Conservation (phyloP, 2,113 vertebrate species). For the Laterallus jamaicensis region DNA sequence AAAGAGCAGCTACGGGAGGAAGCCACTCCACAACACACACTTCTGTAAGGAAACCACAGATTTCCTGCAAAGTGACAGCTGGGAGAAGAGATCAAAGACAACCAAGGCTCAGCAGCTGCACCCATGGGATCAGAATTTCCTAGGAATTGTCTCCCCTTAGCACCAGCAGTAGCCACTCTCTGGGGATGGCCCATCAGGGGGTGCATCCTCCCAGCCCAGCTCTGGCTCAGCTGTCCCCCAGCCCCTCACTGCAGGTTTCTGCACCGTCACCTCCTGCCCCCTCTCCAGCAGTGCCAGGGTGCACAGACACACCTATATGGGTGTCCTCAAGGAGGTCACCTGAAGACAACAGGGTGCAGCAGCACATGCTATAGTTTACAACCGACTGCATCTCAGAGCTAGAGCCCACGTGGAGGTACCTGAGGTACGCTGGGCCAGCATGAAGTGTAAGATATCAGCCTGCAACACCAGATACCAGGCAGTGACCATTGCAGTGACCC, state of each 20-base stretch:
- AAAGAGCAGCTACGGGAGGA: not conserved
- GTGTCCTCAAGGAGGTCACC: not conserved
- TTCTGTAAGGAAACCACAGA: not conserved
- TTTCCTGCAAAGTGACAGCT: slow-evolving; percentile 4
- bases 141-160: rapidly evolving
- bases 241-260: not conserved
- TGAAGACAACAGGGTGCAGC: not conserved
- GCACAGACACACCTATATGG: rapidly evolving
- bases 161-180: not conserved
- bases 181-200: not conserved
- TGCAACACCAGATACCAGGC: not conserved
- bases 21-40: not conserved
- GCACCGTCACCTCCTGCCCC: not conserved
- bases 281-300: not conserved
- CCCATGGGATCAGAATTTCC: not conserved
- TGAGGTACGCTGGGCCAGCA: not conserved
- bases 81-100: not conserved
- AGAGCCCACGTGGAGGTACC: rapidly evolving
- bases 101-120: not conserved
- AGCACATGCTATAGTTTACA: not conserved
- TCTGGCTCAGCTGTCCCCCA: rapidly evolving
- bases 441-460: not conserved
- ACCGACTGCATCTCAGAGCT: not conserved
- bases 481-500: not conserved
- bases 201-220: not conserved